phyloP scores from a whole-genome alignment of 2,888 invertebrate species.

The Cynaeus angustus region DNA sequence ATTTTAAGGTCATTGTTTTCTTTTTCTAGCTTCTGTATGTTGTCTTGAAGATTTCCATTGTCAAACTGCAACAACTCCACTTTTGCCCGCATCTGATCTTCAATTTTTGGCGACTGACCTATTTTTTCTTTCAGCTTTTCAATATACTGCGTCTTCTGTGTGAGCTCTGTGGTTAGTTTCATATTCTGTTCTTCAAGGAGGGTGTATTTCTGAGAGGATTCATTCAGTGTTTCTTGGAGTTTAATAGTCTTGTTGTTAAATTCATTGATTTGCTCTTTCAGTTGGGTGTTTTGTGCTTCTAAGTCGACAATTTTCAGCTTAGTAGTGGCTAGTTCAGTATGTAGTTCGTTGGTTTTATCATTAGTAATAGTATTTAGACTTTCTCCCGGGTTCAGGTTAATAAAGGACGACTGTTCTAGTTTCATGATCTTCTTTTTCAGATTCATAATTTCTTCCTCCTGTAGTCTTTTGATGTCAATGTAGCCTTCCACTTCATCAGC shows the following conservation, averaged over 20 bases:
- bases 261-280: slow-evolving; percentile 2
- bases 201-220: neutral
- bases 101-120: slow-evolving; percentile 14
- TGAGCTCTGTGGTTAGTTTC: neutral
- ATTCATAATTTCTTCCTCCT: slow-evolving; percentile 65
- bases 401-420: neutral
- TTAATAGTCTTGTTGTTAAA: slow-evolving; percentile 10
- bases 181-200: neutral
- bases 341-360: neutral
- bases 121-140: slow-evolving; percentile 44
- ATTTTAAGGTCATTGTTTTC: slow-evolving; percentile 6
- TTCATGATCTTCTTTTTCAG: slow-evolving; percentile 31
- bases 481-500: slow-evolving; percentile 51
- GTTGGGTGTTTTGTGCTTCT: neutral
- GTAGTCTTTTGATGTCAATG: slow-evolving; percentile 44
- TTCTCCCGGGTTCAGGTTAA: too few species aligned
- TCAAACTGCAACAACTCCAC: slow-evolving; percentile 13
- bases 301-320: neutral
- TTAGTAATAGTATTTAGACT: neutral
- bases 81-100: slow-evolving; percentile 19
- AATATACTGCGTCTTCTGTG: slow-evolving; percentile 14
- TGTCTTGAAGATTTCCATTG: neutral
- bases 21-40: neutral
- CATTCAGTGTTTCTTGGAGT: neutral
- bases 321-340: neutral